Base-by-base conservation (phyloP, 2,797 vertebrate species). In the Acanthurus leucopareius region DNA sequence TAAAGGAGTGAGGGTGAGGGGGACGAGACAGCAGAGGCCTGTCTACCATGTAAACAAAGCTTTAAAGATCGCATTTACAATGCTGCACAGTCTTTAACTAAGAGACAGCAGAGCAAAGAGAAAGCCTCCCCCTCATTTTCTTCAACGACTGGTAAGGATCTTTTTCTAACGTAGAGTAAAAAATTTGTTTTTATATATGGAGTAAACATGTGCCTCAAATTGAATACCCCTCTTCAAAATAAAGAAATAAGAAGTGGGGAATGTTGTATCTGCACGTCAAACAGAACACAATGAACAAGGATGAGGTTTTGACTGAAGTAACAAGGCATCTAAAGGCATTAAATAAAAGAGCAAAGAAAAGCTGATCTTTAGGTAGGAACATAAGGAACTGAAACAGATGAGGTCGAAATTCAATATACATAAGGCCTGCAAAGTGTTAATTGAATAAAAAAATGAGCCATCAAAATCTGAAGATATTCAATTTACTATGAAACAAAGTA, bases 31-130 rank as follows among this genome's bases (percentile, higher is more conserved):
- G 88, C 89, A 70, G 78, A 88, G 87, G 75, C 82, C 84, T 88
- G 89, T 92, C 91, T 79, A 86, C 87, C 86, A 84, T 92, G 93
- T 92, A 92, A 93, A 93, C 89, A 92, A 90, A 89, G 90, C 90
- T 91, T 92, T 87, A 92, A 87, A 91, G 86, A 88, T 84, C 44
- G 16, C 86, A 79, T 86, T 88, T 70, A 90, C 77, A 92, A 90
- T 69, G 61, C 63, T 32, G 75, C 79, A 78, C 80, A 80, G 88
- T 88, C 80, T 83, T 49, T 65, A 84, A 73, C 38, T 16, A 67
- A 76, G 35, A 77, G 53, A 72, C 48, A 25, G 70, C 44, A 13
- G 35, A 60, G 69, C 44, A 77, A 76, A 69, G 62, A 59, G 40
- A 79, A 81, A 58, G 66, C 7, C 20, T 32, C 61, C 44, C 58